Conservation (phyloP, 2,888 invertebrate species). For the Macaria notata region DNA sequence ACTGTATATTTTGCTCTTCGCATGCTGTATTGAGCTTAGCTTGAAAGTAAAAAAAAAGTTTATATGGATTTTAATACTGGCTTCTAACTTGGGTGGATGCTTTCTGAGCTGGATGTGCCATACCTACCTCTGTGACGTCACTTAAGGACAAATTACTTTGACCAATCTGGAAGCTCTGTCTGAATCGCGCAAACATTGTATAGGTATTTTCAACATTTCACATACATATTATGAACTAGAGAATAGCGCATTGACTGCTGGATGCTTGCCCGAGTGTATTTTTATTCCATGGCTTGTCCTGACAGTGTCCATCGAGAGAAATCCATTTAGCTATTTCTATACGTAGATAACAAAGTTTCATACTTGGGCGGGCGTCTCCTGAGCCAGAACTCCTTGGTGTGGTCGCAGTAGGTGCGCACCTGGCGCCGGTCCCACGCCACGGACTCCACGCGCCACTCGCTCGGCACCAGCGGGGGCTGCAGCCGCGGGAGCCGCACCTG, state of each 20-base stretch:
- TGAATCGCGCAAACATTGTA: too few relatives aligned
- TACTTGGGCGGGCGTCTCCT: conserved; percentile 17
- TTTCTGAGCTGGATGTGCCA: too few relatives aligned
- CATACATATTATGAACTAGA: too few relatives aligned
- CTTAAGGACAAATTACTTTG: too few relatives aligned
- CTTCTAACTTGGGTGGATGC: background rate
- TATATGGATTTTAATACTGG: background rate
- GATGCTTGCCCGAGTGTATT: too few relatives aligned
- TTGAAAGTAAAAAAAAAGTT: background rate
- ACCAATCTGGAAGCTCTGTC: too few relatives aligned
- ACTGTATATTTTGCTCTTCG: too few relatives aligned
- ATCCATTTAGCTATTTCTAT: background rate
- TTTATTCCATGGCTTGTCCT: too few relatives aligned
- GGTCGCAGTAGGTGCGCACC: conserved; percentile 41
- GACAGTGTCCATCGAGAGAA: background rate
- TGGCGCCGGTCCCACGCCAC: conserved; percentile 54
- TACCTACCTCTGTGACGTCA: too few relatives aligned
- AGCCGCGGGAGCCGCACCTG: conserved; percentile 41
- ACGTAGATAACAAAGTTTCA: background rate
- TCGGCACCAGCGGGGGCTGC: conserved; percentile 43
- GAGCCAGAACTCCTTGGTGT: conserved; percentile 47
- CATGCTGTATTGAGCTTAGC: too few relatives aligned
- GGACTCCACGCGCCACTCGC: conserved; percentile 61
- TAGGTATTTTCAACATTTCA: too few relatives aligned
- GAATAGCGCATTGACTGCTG: too few relatives aligned